A percentile compares a stretch with the other conserved stretches of the same genome.
phyloP scores from a whole-genome alignment of 2,113 vertebrate genomes.

The Misgurnus anguillicaudatus region DNA sequence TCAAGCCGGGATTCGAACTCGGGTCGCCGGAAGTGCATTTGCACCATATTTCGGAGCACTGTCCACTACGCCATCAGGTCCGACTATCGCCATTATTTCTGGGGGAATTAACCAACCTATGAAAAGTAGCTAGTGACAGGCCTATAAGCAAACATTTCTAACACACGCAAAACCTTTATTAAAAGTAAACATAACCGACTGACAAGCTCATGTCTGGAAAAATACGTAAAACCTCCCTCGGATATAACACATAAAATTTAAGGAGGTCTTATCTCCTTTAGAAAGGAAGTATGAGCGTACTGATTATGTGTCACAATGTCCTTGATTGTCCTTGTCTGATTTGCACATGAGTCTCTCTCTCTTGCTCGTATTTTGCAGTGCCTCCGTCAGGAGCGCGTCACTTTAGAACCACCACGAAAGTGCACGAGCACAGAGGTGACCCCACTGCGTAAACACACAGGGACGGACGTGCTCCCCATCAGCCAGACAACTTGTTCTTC shows the following conservation, averaged over 20 bases:
- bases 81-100: no score
- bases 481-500: constrained; percentile 35
- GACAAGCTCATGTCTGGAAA: no score
- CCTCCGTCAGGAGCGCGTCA: neutral
- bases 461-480: constrained; percentile 9
- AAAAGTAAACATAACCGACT: no score
- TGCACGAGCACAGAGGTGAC: neutral
- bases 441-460: neutral
- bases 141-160: no score
- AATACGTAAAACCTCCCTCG: no score
- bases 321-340: neutral
- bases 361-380: neutral
- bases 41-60: no score
- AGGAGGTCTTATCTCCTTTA: neutral
- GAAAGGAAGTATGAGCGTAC: neutral
- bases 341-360: neutral
- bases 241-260: neutral
- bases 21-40: no score
- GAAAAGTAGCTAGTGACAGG: no score
- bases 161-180: no score
- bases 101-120: no score
- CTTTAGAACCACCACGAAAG: neutral
- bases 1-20: no score
- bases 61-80: no score
- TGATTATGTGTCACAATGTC: neutral